phyloP scores from a whole-genome alignment of 2,113 vertebrate genomes.

The Heliornis fulica region DNA sequence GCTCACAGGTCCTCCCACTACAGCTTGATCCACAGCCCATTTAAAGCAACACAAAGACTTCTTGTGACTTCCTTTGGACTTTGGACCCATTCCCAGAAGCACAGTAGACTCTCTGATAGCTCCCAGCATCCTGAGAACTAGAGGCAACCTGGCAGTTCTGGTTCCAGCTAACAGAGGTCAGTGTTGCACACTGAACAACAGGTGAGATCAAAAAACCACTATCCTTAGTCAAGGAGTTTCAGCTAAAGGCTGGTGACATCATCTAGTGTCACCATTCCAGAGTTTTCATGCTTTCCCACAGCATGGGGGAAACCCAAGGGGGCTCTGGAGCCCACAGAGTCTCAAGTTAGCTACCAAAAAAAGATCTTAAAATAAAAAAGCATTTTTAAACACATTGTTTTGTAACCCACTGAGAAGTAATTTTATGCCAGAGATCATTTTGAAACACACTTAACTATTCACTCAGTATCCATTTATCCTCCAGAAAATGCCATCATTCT shows the following conservation, averaged over 20 bases:
- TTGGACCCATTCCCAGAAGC: slow-evolving; percentile 1
- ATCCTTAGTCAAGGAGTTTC: not conserved
- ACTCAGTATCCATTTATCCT: not conserved
- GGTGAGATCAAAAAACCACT: not conserved
- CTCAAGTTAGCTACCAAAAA: not conserved
- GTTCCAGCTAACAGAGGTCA: not conserved
- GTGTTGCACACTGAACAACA: not conserved
- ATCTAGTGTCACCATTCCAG: not conserved
- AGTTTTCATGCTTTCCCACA: not conserved
- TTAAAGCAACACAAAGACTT: not conserved
- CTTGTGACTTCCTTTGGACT: not conserved
- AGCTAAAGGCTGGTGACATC: not conserved
- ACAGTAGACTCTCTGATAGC: not conserved
- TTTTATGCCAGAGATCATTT: not conserved
- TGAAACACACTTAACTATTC: not conserved
- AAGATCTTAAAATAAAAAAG: not conserved
- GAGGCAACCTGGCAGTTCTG: not conserved
- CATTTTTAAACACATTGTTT: not conserved
- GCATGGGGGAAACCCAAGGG: not conserved
- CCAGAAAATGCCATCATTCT: not conserved
- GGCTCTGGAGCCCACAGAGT: accelerated
- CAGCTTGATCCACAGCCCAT: not conserved
- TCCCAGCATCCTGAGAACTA: not conserved
- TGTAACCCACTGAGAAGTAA: not conserved
- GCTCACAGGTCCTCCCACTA: not conserved